These are phyloP conservation scores for Aspiorhynchus laticeps DNA, from an alignment of 2,113 vertebrate species.

Conservation along the genomic window DNA sequence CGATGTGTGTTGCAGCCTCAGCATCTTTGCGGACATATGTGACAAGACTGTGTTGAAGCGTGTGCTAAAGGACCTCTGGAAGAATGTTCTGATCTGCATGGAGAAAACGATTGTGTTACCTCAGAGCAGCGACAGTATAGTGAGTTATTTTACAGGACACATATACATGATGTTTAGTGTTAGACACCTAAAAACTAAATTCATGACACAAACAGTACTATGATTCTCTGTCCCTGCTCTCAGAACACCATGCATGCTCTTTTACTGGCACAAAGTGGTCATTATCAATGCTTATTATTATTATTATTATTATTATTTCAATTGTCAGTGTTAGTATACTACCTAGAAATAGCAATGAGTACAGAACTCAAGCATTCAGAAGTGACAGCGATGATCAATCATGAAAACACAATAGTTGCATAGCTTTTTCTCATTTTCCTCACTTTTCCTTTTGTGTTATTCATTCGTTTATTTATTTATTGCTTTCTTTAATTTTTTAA, in stretches of 20 bases:
- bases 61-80: slow-evolving; percentile 96
- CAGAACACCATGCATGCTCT: not conserved
- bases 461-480: no score
- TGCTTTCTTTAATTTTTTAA: no score
- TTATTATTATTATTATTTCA: not conserved
- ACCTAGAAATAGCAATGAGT: not conserved
- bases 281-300: not conserved
- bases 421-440: not conserved
- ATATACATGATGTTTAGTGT: not conserved
- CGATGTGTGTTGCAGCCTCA: slow-evolving; percentile 80
- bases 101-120: slow-evolving; percentile 93
- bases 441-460: no score
- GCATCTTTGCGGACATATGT: slow-evolving; percentile 91
- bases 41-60: slow-evolving; percentile 97
- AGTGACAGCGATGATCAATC: not conserved
- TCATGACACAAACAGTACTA: not conserved
- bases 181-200: not conserved
- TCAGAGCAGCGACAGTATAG: slow-evolving; percentile 90
- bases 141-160: slow-evolving; percentile 63
- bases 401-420: not conserved
- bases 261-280: not conserved
- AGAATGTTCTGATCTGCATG: slow-evolving; percentile 91
- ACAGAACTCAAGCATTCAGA: not conserved
- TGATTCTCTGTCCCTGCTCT: not conserved
- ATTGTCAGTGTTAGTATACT: not conserved